A percentile compares a stretch with the other conserved stretches of the same genome.
Conservation (phyloP, 2,797 vertebrate species). For the Telmatherina bonti region DNA sequence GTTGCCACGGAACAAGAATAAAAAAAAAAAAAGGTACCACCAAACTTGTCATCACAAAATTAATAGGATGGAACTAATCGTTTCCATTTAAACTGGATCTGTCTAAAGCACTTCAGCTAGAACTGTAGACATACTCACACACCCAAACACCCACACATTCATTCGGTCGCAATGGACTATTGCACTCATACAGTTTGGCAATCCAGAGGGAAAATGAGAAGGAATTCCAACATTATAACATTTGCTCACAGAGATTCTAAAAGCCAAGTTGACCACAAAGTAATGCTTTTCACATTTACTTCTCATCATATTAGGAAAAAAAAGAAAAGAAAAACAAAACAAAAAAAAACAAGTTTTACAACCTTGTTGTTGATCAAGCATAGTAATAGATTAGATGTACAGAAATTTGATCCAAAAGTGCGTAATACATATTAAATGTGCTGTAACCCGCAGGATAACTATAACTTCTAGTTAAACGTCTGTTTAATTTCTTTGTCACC, state of each 20-base stretch:
- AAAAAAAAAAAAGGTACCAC: not conserved
- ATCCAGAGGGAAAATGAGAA: not conserved
- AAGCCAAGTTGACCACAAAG: not conserved
- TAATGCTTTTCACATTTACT: not conserved
- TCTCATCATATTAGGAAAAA: not conserved
- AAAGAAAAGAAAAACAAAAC: too few species aligned
- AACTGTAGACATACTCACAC: not conserved
- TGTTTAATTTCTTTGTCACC: too few species aligned
- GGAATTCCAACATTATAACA: not conserved
- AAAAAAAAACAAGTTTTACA: not conserved
- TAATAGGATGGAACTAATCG: conserved; percentile 1
- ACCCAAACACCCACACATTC: not conserved
- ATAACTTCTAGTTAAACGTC: too few species aligned
- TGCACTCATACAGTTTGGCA: not conserved
- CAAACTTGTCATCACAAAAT: not conserved
- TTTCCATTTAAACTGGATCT: not conserved
- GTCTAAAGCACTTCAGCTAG: not conserved
- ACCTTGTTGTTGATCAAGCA: not conserved
- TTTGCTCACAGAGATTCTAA: not conserved
- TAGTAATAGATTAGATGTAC: not conserved
- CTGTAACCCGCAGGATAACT: too few species aligned
- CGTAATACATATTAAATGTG: not conserved
- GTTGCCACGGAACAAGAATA: not conserved
- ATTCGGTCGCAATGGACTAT: not conserved
- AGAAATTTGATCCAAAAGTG: not conserved